These are phyloP conservation scores for Diplosoma virens DNA, from an alignment of 23 tunicate genomes.

Conservation along the genomic window DNA sequence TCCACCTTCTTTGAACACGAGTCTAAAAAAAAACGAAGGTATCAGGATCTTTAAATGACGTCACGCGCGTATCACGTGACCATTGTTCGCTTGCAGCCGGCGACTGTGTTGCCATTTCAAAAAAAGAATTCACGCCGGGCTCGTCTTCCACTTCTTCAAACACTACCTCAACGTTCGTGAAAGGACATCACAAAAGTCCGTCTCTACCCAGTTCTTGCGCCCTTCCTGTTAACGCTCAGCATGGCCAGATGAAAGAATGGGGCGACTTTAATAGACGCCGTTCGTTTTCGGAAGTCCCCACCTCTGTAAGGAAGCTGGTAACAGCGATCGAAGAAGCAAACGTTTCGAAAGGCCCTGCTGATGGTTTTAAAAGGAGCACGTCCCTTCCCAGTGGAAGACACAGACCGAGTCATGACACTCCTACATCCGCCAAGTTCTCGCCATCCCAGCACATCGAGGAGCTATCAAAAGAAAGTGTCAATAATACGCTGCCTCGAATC, in stretches of 20 bases:
- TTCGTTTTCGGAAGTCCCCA: constrained; percentile 34
- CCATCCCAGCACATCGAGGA: too few relatives aligned
- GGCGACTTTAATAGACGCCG: neutral
- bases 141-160: too few relatives aligned
- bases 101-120: too few relatives aligned
- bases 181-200: constrained; percentile 55
- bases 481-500: neutral
- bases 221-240: neutral
- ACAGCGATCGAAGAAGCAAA: constrained; percentile 44
- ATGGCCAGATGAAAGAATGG: neutral
- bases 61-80: too few relatives aligned
- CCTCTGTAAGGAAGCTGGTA: constrained; percentile 46
- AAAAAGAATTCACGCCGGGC: too few relatives aligned
- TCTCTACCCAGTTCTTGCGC: constrained; percentile 34
- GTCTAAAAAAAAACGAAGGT: too few relatives aligned
- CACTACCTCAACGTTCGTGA: constrained; percentile 28
- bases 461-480: too few relatives aligned
- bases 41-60: too few relatives aligned
- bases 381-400: constrained; percentile 44
- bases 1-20: too few relatives aligned
- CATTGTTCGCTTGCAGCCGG: too few relatives aligned
- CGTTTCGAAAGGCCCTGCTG: neutral
- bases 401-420: neutral
- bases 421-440: neutral
- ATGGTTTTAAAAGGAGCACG: constrained; percentile 30